phyloP scores from a whole-genome alignment of 1,140 invertebrate species.

The Camponotus pennsylvanicus region DNA sequence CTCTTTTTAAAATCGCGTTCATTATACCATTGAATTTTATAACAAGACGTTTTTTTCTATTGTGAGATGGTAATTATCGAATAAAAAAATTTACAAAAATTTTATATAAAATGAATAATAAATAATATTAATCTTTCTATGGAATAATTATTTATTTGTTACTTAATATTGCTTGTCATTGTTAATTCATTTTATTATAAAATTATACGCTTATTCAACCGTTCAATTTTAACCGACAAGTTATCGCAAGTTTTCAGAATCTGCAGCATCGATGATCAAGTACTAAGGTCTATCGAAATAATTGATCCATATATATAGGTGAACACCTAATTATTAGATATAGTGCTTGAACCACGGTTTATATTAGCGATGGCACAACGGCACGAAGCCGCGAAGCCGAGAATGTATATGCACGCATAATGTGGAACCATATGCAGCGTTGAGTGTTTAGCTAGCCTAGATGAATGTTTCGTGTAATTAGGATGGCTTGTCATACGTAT shows the following conservation, averaged over 20 bases:
- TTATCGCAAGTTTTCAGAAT: slow-evolving; percentile 7
- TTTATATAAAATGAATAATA: too few relatives aligned
- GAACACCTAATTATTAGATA: slow-evolving; percentile 37
- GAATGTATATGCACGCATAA: neutral
- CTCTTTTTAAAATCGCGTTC: slow-evolving; percentile 5
- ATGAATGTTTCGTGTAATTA: slow-evolving; percentile 58
- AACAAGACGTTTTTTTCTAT: neutral
- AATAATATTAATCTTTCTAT: too few relatives aligned
- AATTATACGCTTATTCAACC: neutral
- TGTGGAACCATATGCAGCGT: neutral
- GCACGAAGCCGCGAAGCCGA: neutral
- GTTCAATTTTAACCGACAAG: neutral
- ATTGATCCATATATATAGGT: slow-evolving; percentile 14
- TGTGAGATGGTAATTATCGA: too few relatives aligned
- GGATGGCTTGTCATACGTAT: slow-evolving; percentile 9
- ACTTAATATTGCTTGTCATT: neutral
- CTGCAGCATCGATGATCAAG: slow-evolving; percentile 1
- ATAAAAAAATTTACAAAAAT: too few relatives aligned
- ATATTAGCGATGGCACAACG: slow-evolving; percentile 10
- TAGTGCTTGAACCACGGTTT: slow-evolving; percentile 50
- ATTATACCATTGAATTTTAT: neutral
- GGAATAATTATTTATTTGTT: neutral
- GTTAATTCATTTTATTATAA: neutral
- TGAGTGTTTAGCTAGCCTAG: slow-evolving; percentile 31
- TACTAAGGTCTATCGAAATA: slow-evolving; percentile 31